These are phyloP conservation scores for Hyposoter dolosus DNA, from an alignment of 2,888 invertebrate genomes.

Conservation along the genomic window DNA sequence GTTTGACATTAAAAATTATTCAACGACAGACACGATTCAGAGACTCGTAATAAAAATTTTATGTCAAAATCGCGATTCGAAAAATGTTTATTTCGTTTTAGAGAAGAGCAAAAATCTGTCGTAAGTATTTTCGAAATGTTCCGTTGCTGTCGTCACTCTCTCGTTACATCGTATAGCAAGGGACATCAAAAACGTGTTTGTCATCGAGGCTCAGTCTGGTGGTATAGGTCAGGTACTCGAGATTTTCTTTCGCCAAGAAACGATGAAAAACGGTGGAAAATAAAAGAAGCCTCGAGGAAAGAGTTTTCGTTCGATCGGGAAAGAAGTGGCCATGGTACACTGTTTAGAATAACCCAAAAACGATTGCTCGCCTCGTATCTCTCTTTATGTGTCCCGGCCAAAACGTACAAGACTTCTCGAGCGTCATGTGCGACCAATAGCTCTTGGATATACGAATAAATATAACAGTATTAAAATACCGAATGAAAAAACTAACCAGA, in stretches of 20 bases:
- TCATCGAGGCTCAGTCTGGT: constrained; percentile 65
- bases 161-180: constrained; percentile 20
- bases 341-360: constrained; percentile 83
- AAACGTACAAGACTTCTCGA: constrained; percentile 62
- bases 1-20: background rate
- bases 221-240: constrained; percentile 37
- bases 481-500: constrained; percentile 73
- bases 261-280: constrained; percentile 56
- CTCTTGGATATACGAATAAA: constrained; percentile 74
- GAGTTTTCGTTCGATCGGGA: constrained; percentile 58
- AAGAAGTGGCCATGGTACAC: constrained; percentile 66
- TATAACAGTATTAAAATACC: constrained; percentile 18
- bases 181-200: constrained; percentile 78
- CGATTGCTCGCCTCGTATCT: constrained; percentile 76
- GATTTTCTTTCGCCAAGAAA: constrained; percentile 50
- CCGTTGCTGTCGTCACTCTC: constrained; percentile 25
- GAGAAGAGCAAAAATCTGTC: background rate
- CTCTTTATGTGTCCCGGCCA: constrained; percentile 21
- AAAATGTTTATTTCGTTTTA: background rate
- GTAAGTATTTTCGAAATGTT: constrained; percentile 47
- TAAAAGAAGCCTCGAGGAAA: constrained; percentile 48
- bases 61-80: constrained; percentile 32
- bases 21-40: too few relatives aligned
- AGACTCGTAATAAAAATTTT: background rate
- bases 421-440: constrained; percentile 82